Evolutionary conservation across 2,888 invertebrate species (phyloP).

Genomic region (Ophion slaviceki): DNA sequence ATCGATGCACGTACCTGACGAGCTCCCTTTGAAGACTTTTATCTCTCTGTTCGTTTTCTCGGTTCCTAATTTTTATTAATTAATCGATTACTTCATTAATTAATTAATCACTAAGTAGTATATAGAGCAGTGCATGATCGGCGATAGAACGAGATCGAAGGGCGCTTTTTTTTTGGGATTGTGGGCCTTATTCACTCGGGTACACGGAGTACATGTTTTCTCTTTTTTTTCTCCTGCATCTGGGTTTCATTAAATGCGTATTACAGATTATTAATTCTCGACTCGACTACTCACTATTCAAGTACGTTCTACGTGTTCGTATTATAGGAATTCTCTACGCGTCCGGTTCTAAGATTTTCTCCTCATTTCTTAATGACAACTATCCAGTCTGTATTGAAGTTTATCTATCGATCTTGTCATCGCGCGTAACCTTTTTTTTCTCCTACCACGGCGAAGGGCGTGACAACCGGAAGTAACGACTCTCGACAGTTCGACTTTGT

Average conservation of each 20-base stretch:
- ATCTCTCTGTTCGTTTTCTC: not conserved
- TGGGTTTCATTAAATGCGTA: conserved; percentile 41
- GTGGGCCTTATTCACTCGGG: conserved; percentile 72
- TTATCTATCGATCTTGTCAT: conserved; percentile 19
- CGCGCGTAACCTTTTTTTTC: not conserved
- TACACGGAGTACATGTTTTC: conserved; percentile 31
- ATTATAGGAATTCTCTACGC: conserved; percentile 62
- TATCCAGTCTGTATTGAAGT: conserved; percentile 29
- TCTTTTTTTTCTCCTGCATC: conserved; percentile 43
- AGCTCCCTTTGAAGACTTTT: not conserved
- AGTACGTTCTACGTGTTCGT: conserved; percentile 51
- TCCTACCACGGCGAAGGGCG: not conserved
- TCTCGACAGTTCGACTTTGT: not conserved
- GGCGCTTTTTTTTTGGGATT: conserved; percentile 45
- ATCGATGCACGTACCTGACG: not conserved
- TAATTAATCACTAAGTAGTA: not conserved
- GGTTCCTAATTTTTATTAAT: not conserved
- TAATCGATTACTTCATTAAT: not conserved
- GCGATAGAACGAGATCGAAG: conserved; percentile 68
- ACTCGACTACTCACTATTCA: conserved; percentile 59
- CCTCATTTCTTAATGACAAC: conserved; percentile 33
- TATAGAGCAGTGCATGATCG: conserved; percentile 37
- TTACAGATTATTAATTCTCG: conserved; percentile 67
- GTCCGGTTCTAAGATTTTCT: conserved; percentile 63
- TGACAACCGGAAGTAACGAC: not conserved